phyloP scores from a whole-genome alignment of 2,113 vertebrate genomes.

The Mystacornis crossleyi region DNA sequence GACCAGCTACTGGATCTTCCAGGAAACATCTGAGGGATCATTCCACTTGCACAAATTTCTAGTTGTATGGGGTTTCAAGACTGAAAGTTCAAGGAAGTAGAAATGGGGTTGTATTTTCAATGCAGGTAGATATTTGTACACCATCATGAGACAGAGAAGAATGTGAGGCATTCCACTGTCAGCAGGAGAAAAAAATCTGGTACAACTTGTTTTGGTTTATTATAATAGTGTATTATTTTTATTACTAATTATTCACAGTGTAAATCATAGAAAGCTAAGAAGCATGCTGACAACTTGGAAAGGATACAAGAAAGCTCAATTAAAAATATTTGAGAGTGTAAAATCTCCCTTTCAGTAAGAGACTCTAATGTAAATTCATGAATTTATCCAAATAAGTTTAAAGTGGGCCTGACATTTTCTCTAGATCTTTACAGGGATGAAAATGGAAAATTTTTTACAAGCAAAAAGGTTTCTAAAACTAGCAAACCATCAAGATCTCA shows the following conservation, averaged over 20 bases:
- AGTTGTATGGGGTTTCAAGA: not conserved
- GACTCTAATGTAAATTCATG: not conserved
- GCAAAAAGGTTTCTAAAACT: not conserved
- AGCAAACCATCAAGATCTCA: not conserved
- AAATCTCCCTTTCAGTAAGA: not conserved
- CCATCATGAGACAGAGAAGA: not conserved
- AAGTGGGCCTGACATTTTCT: not conserved
- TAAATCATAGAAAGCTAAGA: not conserved
- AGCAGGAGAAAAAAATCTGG: not conserved
- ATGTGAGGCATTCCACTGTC: not conserved
- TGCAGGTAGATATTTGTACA: not conserved
- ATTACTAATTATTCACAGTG: conserved; percentile 10
- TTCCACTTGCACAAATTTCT: not conserved
- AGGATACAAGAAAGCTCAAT: not conserved
- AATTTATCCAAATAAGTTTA: not conserved
- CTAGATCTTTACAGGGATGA: not conserved
- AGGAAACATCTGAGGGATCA: not conserved
- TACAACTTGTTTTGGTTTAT: conserved; percentile 5
- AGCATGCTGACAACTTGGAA: not conserved
- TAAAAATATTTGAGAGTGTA: not conserved
- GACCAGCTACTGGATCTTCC: not conserved
- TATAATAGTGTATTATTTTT: conserved; percentile 28
- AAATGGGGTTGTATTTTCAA: not conserved
- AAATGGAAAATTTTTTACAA: conserved; percentile 6
- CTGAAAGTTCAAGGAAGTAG: not conserved